phyloP scores from a whole-genome alignment of 2,888 invertebrate genomes.

The Halictus quadricinctus region DNA sequence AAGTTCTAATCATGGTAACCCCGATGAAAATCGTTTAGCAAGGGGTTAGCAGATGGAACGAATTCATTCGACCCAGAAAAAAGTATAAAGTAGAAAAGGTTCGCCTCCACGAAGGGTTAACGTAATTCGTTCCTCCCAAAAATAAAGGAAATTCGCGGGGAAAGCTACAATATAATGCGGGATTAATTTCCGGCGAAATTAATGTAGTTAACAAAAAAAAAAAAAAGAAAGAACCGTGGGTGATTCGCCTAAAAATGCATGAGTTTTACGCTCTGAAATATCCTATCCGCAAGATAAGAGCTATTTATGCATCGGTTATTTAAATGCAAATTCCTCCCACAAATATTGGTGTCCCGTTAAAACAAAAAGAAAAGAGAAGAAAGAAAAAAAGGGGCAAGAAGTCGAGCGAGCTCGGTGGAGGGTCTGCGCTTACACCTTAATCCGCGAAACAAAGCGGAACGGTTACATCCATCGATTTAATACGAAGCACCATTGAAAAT shows the following conservation, averaged over 20 bases:
- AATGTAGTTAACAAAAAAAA: conserved; percentile 2
- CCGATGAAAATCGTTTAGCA: not conserved
- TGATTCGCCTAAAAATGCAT: conserved; percentile 15
- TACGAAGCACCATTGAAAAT: conserved; percentile 28
- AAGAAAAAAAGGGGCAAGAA: not conserved
- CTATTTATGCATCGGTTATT: conserved; percentile 11
- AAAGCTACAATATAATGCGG: not conserved
- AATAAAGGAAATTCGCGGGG: not conserved
- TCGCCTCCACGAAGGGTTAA: not conserved
- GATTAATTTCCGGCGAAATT: not conserved
- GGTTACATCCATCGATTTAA: conserved; percentile 5
- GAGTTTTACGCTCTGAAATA: conserved; percentile 2
- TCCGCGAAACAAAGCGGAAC: not conserved
- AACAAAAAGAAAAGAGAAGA: not conserved
- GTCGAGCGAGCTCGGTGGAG: not conserved
- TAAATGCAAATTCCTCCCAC: conserved; percentile 8
- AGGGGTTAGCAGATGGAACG: too few relatives aligned
- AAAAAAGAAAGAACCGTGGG: not conserved
- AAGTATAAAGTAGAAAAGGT: not conserved
- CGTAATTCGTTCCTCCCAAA: not conserved
- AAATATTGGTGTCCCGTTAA: conserved; percentile 4
- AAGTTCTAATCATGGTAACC: not conserved
- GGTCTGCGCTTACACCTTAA: not conserved
- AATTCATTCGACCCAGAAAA: not conserved
- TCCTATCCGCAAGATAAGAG: conserved; percentile 10